Conservation (phyloP, 2,797 vertebrate species). For the Thamnophis elegans region DNA sequence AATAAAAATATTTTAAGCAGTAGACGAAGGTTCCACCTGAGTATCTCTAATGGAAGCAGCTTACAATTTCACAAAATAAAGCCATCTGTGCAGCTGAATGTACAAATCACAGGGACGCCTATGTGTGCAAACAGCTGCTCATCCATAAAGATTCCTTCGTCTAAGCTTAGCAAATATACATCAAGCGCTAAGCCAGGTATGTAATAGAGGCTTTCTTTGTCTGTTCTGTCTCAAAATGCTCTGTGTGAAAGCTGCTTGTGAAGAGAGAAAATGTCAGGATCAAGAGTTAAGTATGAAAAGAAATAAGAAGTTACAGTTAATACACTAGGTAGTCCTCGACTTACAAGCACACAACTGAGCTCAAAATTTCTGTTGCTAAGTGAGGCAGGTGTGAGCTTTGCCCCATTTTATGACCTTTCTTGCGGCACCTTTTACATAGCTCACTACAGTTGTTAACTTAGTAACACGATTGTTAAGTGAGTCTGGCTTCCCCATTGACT, state of each 20-base stretch:
- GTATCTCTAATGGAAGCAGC: neutral
- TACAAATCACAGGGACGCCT: neutral
- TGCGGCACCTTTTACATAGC: neutral
- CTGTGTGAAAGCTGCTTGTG: neutral
- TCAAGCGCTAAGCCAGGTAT: neutral
- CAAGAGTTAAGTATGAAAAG: neutral
- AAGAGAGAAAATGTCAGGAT: neutral
- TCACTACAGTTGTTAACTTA: neutral
- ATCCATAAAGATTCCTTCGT: neutral
- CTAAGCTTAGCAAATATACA: neutral
- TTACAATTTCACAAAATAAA: neutral
- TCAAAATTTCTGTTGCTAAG: neutral
- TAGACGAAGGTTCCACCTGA: constrained; percentile 9
- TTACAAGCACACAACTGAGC: neutral
- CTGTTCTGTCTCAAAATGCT: neutral
- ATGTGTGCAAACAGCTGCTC: neutral
- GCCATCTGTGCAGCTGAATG: neutral
- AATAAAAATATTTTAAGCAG: constrained; percentile 56
- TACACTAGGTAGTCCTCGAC: neutral
- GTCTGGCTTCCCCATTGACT: neutral
- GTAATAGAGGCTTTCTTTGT: neutral
- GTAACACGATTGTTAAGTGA: neutral
- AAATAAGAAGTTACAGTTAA: neutral
- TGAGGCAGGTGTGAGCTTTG: neutral
- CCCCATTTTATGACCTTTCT: neutral